Evolutionary conservation across 2,797 vertebrate genomes (phyloP), one percentile per base, ranked within the genome.

Genomic region (Zalophus californianus): DNA sequence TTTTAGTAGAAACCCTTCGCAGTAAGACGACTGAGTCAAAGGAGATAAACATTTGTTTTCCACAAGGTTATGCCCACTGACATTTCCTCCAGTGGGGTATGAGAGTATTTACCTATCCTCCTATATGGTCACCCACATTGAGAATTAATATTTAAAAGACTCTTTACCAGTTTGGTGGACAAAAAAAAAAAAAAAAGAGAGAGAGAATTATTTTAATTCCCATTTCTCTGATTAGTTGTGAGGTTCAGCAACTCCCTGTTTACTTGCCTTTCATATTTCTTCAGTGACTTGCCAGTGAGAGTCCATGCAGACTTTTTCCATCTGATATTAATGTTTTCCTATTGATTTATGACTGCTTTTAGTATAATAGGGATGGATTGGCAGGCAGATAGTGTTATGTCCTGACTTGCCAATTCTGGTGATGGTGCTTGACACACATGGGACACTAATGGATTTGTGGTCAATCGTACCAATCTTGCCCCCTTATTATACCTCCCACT

Each of bases 301-400:
- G 27, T 38, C 73, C 44, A 35, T 25, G 70, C 48, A 52, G 54
- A 32, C 23, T 13, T 54, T 85, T 20, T 25, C 77, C 68, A 62
- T 27, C 58, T 23, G 60, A 96, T 94, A 86, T 5, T 94, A 95
- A 91, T 95, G 93, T 77, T 75, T 80, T 44, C 70, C 72, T 97
- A 97, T 97, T 97, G 97, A 98, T 97, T 97, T 93, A 97, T 38
- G 64, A 14, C 95, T 93, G 96, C 97, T 98, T 96, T 97, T 97
- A 97, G 96, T 90, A 70, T 90, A 97, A 96, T 92, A 86, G 96
- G 97, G 80, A 93, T 48, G 52, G 89, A 90, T 5, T 91, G 93
- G 92, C 93, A 96, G 92, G 50, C 83, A 52, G 86, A 77, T 44
- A 41, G 96, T 2, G 12, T 54, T 78, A 60, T 29, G 78, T 86